Conservation (phyloP, 1,140 invertebrate species). For the Drosophila miranda region DNA sequence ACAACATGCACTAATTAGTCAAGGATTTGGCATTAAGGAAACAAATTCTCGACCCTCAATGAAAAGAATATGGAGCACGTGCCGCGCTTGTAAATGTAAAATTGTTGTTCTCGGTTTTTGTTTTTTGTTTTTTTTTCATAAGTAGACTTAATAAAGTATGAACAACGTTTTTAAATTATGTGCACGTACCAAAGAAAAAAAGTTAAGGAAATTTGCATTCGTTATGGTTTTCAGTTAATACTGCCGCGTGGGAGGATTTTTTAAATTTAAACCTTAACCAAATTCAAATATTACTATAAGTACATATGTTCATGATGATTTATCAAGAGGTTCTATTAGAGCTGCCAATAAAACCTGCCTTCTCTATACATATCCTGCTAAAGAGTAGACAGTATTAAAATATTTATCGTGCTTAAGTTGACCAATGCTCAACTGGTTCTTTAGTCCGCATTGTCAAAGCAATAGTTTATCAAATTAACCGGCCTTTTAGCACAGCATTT, state of each 20-base stretch:
- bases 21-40: constrained; percentile 55
- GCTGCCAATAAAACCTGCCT: too few relatives aligned
- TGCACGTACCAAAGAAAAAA: constrained; percentile 45
- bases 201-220: constrained; percentile 24
- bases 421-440: background rate
- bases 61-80: constrained; percentile 45
- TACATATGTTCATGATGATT: too few relatives aligned
- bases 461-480: constrained; percentile 51
- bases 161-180: constrained; percentile 45
- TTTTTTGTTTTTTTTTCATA: background rate
- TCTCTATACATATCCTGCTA: too few relatives aligned
- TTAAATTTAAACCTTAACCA: too few relatives aligned
- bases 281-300: too few relatives aligned
- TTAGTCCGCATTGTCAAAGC: background rate
- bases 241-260: too few relatives aligned
- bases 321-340: too few relatives aligned
- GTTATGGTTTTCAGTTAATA: constrained; percentile 9
- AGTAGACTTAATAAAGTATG: constrained; percentile 18
- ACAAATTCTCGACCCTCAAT: constrained; percentile 20
- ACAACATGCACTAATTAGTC: constrained; percentile 61
- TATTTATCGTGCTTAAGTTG: background rate
- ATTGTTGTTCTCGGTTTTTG: constrained; percentile 2
- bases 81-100: constrained; percentile 50
- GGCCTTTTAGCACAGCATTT: constrained; percentile 35
- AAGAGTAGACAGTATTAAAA: too few relatives aligned